Evolutionary conservation across 2,113 vertebrate species (phyloP), one percentile per base, ranked within the genome.

Genomic region (Solea senegalensis): DNA sequence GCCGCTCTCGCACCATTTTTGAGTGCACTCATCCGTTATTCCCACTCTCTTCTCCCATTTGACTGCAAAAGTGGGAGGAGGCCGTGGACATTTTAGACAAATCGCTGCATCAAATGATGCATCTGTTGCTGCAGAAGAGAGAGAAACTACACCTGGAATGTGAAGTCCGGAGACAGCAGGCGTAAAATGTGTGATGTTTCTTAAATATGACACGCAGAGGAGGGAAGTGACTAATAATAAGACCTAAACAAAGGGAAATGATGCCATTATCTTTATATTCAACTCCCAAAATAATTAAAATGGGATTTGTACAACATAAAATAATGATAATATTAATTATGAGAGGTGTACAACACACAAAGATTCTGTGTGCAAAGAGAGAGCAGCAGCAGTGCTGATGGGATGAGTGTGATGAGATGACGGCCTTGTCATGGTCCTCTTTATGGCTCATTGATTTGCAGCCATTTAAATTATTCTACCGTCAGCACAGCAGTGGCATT

Each of bases 341-440:
- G n/a, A n/a, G n/a, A 54, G 34, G 34, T 34, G 2, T 34, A 34
- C 2, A 34, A 34, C 34, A 34, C 5, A 34, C 5, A 59, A 40
- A 59, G 14, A 76, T 57, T 69, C 16, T 58, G n/a, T 58, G 21
- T 72, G 45, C 68, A 77, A 46, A 65, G 40, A 6, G 11, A 69
- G 69, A 82, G 69, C 60, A 71, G 69, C 60, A 71, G 60, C 70
- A 2, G 10, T 11, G 44, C 34, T 34, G 5, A 34, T 44, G 53
- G 71, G 76, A 84, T 78, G 82, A 76, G 69, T 83, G 53, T 62
- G 52, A 78, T 54, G 65, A 76, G 16, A 74, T 58, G 8, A 61
- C 65, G 57, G 45, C 62, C 58, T 60, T 69, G 40, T 72, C 64
- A 16, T 69, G 78, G 48, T 65, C n/a, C 53, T 49, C 53, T 77